Percentiles rank a stretch among this genome's conserved stretches.
Evolutionary conservation across 2,797 vertebrate genomes (phyloP).

Genomic region (Phoxinus dragarum): DNA sequence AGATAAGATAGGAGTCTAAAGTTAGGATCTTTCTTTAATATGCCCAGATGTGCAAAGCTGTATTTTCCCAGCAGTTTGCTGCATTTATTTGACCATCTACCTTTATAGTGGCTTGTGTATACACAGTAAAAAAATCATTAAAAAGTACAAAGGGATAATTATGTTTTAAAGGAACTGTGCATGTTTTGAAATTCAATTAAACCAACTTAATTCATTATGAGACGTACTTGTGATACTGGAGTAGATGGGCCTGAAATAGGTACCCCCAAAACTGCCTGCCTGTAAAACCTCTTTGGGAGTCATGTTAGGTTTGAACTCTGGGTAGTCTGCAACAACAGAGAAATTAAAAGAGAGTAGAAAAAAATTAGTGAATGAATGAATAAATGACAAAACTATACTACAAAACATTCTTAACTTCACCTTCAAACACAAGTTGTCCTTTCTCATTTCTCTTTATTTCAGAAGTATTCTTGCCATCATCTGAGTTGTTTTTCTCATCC

Average conservation of each 20-base stretch:
- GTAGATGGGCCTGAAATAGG: conserved; percentile 63
- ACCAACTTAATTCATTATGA: background rate
- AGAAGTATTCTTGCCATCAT: background rate
- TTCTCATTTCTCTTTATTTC: conserved; percentile 48
- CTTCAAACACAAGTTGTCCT: conserved; percentile 58
- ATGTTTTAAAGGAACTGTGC: background rate
- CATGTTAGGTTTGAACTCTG: conserved; percentile 20
- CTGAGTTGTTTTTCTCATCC: background rate
- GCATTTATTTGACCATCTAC: background rate
- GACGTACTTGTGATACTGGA: conserved; percentile 61
- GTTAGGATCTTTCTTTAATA: background rate
- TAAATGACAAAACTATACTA: background rate
- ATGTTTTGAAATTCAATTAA: background rate
- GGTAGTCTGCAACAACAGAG: background rate
- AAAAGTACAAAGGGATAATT: background rate
- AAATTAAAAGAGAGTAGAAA: background rate
- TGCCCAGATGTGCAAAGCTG: too few relatives aligned
- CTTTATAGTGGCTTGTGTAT: background rate
- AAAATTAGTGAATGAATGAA: background rate
- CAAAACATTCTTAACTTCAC: conserved; percentile 2
- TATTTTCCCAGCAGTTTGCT: background rate
- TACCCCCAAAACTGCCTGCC: conserved; percentile 63
- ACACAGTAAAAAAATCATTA: background rate
- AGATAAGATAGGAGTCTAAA: background rate
- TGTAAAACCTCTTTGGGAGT: conserved; percentile 51